Conservation (phyloP, 1,140 invertebrate species). For the Brachionus rotundiformis region DNA sequence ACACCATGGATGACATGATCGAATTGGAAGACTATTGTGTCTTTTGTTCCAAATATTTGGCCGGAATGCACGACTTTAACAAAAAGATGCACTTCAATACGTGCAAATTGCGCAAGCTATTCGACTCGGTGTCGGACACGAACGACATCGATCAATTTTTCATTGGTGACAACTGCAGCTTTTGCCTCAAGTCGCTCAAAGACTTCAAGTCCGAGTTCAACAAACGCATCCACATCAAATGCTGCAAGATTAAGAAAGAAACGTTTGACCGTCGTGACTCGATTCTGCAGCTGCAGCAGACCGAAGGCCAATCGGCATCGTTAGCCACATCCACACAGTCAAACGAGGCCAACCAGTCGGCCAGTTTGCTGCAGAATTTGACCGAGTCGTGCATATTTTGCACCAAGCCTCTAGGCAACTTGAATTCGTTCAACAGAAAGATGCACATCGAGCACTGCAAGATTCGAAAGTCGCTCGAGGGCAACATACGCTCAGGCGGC, state of each 20-base stretch:
- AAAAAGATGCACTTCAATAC: conserved; percentile 52
- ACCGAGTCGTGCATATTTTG: conserved; percentile 43
- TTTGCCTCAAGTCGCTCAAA: conserved; percentile 42
- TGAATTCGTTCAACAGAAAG: conserved; percentile 30
- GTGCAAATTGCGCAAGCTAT: conserved; percentile 41
- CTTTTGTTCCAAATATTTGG: conserved; percentile 39
- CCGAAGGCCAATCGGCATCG: background rate
- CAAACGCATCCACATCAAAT: conserved; percentile 47
- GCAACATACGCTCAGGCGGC: background rate
- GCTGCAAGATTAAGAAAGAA: conserved; percentile 45
- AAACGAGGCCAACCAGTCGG: background rate
- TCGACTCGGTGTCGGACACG: background rate
- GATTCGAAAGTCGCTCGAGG: conserved; percentile 37
- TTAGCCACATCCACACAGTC: background rate
- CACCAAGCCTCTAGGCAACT: conserved; percentile 10
- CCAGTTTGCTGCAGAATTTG: background rate
- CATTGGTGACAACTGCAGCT: background rate
- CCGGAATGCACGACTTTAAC: conserved; percentile 27
- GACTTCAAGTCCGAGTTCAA: conserved; percentile 48
- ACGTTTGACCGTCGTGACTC: conserved; percentile 11
- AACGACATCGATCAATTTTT: conserved; percentile 34
- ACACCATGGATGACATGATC: background rate
- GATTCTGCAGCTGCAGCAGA: background rate
- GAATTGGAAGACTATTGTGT: conserved; percentile 43
- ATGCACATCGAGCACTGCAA: conserved; percentile 50